Evolutionary conservation across 2,113 vertebrate genomes (phyloP).

Genomic region (Dipodomys ordii): DNA sequence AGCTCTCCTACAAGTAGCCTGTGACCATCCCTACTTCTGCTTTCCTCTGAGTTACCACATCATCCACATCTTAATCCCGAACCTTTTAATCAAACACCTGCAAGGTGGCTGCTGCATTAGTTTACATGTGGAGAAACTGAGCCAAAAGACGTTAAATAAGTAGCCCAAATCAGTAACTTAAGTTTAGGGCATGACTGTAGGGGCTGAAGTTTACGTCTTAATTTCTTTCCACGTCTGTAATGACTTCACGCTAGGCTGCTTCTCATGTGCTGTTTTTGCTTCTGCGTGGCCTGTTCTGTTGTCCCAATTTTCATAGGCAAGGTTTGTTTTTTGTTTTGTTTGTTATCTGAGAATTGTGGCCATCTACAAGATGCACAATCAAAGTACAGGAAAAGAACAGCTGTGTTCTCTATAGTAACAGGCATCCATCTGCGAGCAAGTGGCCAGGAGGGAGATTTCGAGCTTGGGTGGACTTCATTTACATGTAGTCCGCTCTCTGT

Average conservation of each 20-base stretch:
- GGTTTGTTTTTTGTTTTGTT: too few relatives aligned
- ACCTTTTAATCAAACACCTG: too few relatives aligned
- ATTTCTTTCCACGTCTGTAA: background rate
- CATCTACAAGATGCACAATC: background rate
- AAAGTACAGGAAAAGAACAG: background rate
- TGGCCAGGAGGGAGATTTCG: background rate
- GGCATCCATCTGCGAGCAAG: rapidly evolving
- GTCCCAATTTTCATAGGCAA: background rate
- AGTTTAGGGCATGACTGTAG: background rate
- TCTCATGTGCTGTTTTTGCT: background rate
- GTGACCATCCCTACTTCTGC: too few relatives aligned
- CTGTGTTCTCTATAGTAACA: background rate
- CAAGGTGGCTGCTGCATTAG: background rate
- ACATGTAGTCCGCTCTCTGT: background rate
- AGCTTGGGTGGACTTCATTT: background rate
- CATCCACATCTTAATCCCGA: too few relatives aligned
- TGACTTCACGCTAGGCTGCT: background rate
- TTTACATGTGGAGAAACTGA: slow-evolving; percentile 17
- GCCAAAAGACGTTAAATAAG: background rate
- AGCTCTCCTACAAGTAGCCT: too few relatives aligned
- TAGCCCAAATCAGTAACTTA: background rate
- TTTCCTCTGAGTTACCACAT: too few relatives aligned
- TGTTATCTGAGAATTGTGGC: background rate
- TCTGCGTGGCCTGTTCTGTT: background rate
- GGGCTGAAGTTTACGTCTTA: too few relatives aligned